These are phyloP conservation scores for Enchytraeus crypticus DNA, from an alignment of 2,888 invertebrate genomes.

Conservation along the genomic window DNA sequence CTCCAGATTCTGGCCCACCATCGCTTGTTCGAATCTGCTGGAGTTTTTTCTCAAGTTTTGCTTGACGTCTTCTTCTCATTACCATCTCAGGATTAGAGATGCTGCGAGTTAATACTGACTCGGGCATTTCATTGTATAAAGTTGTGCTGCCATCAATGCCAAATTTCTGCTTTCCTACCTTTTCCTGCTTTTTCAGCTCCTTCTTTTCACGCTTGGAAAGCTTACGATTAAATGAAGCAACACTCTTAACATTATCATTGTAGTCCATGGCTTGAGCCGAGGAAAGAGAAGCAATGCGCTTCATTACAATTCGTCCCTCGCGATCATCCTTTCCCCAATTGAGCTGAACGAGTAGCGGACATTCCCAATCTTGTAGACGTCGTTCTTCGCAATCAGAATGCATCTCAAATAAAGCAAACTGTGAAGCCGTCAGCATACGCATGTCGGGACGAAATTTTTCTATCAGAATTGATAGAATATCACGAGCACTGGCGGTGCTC, in stretches of 20 bases:
- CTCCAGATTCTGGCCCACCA: conserved; percentile 79
- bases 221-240: conserved; percentile 60
- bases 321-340: conserved; percentile 99
- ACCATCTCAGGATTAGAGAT: conserved; percentile 99
- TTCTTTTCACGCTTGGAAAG: conserved; percentile 95
- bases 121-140: conserved; percentile 70
- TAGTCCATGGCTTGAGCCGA: not conserved
- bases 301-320: conserved; percentile 89
- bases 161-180: conserved; percentile 55
- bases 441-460: conserved; percentile 99
- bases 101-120: conserved; percentile 91
- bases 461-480: conserved; percentile 86
- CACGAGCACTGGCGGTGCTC: conserved; percentile 87
- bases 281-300: conserved; percentile 50
- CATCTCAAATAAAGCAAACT: conserved; percentile 57
- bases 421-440: conserved; percentile 67
- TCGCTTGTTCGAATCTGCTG: conserved; percentile 84
- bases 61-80: conserved; percentile 89
- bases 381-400: conserved; percentile 75
- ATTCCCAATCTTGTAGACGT: conserved; percentile 78
- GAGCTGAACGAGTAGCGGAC: conserved; percentile 88
- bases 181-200: conserved; percentile 61
- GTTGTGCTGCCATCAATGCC: conserved; percentile 37
- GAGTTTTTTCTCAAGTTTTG: conserved; percentile 88
- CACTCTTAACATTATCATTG: not conserved